Percentiles rank a stretch among this genome's conserved stretches.
Evolutionary conservation across 37 sponge, comb jelly and placozoan species (phyloP).

Genomic region (Lycopodina hypogea): DNA sequence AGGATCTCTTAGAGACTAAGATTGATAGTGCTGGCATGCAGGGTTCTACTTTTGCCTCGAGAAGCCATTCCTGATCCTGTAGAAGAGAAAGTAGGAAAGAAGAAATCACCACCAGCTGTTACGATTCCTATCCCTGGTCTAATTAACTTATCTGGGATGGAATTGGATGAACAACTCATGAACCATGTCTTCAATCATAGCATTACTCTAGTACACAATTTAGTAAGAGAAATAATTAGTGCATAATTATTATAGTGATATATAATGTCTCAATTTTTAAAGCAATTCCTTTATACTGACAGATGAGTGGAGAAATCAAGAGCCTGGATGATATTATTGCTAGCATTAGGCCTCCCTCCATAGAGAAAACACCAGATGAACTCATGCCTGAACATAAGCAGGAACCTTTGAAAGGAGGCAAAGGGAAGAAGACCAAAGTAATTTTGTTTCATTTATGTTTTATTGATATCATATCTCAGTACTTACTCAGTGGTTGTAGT

Average conservation of each 20-base stretch:
- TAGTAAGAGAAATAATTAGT: conserved; percentile 14
- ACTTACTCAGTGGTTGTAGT: neutral
- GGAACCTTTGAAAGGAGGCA: conserved; percentile 13
- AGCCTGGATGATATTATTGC: neutral
- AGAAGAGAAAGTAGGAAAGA: conserved; percentile 29
- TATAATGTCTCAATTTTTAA: neutral
- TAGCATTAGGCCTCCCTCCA: conserved; percentile 1
- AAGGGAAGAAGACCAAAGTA: conserved; percentile 22
- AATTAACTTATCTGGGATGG: conserved; percentile 37
- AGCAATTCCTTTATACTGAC: neutral
- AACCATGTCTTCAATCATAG: conserved; percentile 45
- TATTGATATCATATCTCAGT: neutral
- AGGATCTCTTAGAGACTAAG: neutral
- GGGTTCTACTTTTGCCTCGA: conserved; percentile 31
- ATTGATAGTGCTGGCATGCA: neutral
- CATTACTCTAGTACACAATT: conserved; percentile 1
- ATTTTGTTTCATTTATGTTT: neutral
- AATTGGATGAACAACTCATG: conserved; percentile 49
- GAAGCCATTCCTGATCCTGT: conserved; percentile 13
- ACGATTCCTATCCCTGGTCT: conserved; percentile 5
- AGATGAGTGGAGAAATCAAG: conserved; percentile 27
- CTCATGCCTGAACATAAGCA: neutral
- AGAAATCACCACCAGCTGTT: conserved; percentile 9
- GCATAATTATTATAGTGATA: too few species aligned
- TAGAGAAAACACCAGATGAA: neutral